Evolutionary conservation across 2,888 invertebrate genomes (phyloP).

Genomic region (Coelopa pilipes): DNA sequence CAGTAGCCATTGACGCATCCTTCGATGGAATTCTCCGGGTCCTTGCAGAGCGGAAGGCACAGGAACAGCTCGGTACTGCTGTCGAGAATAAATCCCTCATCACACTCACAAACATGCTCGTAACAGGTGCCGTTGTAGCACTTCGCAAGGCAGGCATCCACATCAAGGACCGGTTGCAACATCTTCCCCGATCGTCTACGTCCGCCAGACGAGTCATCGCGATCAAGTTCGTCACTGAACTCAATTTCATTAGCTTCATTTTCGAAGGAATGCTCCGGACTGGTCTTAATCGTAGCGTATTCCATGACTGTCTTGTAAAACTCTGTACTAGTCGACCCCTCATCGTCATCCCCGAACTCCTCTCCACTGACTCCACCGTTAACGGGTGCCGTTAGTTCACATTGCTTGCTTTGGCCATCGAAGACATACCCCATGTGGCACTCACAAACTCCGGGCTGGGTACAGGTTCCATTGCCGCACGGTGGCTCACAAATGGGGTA

Average conservation of each 20-base stretch:
- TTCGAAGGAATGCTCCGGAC: not conserved
- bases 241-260: not conserved
- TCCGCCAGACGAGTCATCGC: not conserved
- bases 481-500: conserved; percentile 54
- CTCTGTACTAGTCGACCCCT: not conserved
- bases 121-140: conserved; percentile 58
- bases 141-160: conserved; percentile 45
- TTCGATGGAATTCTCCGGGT: conserved; percentile 3
- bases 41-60: conserved; percentile 41
- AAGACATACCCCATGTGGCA: conserved; percentile 23
- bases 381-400: not conserved
- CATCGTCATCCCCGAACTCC: not conserved
- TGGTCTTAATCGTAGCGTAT: not conserved
- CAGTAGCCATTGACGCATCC: conserved; percentile 56
- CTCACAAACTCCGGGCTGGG: conserved; percentile 54
- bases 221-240: conserved; percentile 1
- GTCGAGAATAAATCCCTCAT: conserved; percentile 40
- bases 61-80: conserved; percentile 34
- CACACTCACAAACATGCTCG: conserved; percentile 54
- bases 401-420: not conserved
- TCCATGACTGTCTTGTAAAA: not conserved
- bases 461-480: conserved; percentile 57
- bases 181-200: not conserved
- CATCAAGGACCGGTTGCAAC: conserved; percentile 13
- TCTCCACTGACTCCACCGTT: too few species aligned